These are phyloP conservation scores for Gavialis gangeticus DNA, from an alignment of 2,113 vertebrate species.

Conservation along the genomic window DNA sequence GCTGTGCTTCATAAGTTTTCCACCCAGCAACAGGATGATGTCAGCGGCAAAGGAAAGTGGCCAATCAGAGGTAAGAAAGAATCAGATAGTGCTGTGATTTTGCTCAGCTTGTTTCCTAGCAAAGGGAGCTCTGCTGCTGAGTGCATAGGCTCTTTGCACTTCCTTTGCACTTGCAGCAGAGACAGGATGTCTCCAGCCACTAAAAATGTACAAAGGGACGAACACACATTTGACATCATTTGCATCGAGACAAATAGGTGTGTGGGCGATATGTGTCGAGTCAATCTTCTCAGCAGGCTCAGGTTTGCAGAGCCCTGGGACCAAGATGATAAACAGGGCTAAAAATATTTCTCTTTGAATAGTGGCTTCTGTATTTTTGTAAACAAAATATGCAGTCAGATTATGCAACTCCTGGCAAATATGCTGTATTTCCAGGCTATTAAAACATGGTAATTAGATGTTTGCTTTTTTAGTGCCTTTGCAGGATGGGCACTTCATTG, in stretches of 20 bases:
- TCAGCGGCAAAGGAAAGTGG: slow-evolving; percentile 61
- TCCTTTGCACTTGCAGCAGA: slow-evolving; percentile 60
- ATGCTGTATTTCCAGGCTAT: neutral
- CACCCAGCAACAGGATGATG: slow-evolving; percentile 79
- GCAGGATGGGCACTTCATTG: neutral
- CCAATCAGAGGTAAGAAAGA: slow-evolving; percentile 58
- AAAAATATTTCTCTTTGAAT: neutral
- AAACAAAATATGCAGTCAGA: neutral
- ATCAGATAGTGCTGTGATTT: slow-evolving; percentile 50
- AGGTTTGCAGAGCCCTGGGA: rapidly evolving
- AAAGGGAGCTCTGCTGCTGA: slow-evolving; percentile 50
- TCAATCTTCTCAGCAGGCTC: neutral
- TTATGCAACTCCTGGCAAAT: slow-evolving; percentile 17
- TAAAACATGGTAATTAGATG: neutral
- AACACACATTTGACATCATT: slow-evolving; percentile 4
- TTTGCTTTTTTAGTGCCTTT: slow-evolving; percentile 11
- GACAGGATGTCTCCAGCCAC: slow-evolving; percentile 33
- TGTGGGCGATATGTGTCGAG: neutral
- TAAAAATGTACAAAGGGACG: neutral
- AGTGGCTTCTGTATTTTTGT: slow-evolving; percentile 8
- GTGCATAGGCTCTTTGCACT: neutral
- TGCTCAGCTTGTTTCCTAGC: slow-evolving; percentile 56
- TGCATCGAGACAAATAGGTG: neutral
- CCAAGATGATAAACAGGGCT: neutral
- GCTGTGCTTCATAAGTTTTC: slow-evolving; percentile 57